These are phyloP conservation scores for Solenopsis invicta DNA, from an alignment of 1,140 invertebrate species.

Conservation along the genomic window DNA sequence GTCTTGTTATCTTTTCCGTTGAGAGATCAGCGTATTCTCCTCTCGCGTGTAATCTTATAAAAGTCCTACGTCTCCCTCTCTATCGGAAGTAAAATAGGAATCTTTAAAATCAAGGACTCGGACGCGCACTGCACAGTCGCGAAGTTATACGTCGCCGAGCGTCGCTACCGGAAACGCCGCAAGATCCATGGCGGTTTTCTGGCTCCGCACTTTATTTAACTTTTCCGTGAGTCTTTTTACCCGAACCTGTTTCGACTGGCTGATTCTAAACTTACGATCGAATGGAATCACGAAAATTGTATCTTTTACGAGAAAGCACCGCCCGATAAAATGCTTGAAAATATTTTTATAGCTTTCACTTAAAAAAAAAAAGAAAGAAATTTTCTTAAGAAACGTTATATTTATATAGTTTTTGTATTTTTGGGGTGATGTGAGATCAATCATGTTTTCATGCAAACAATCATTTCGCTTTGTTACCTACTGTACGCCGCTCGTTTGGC, in stretches of 20 bases:
- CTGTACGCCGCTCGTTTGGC: not conserved
- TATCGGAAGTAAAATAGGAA: slow-evolving; percentile 39
- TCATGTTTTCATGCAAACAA: not conserved
- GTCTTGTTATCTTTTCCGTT: slow-evolving; percentile 42
- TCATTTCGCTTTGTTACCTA: slow-evolving; percentile 3
- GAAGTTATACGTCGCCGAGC: slow-evolving; percentile 4
- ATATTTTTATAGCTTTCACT: not conserved
- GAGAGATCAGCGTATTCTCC: slow-evolving; percentile 5
- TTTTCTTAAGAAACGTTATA: not conserved
- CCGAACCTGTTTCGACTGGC: slow-evolving; percentile 3
- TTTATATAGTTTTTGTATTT: not conserved
- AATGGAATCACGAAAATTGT: not conserved
- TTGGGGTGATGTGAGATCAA: not conserved
- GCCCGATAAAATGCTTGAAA: not conserved
- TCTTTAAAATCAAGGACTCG: slow-evolving; percentile 22
- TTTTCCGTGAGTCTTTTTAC: slow-evolving; percentile 22
- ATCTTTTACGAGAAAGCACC: not conserved
- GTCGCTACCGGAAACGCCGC: slow-evolving; percentile 8
- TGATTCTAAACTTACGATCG: not conserved
- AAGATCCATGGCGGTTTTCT: slow-evolving; percentile 17
- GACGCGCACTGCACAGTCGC: not conserved
- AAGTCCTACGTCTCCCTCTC: not conserved
- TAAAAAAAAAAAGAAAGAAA: not conserved
- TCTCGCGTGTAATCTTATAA: slow-evolving; percentile 45
- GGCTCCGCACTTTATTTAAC: slow-evolving; percentile 21